Base-by-base conservation (phyloP, 1,140 invertebrate genomes). In the Centruroides vittatus region DNA sequence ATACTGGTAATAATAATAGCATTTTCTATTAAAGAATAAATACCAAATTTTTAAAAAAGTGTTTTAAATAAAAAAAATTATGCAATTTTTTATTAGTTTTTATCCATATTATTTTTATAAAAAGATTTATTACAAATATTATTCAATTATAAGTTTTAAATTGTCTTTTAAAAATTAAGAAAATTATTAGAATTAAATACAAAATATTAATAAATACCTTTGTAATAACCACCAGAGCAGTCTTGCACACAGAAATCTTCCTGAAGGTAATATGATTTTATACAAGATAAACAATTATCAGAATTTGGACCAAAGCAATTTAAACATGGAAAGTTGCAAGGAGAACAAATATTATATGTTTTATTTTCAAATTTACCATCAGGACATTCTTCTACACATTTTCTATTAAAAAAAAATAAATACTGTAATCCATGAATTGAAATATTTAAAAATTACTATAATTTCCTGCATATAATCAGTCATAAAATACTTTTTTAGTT, bases 181-280 rank as follows among this genome's bases (percentile, higher is more conserved):
- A 23, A 23, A 23, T 23, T 23, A 23, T 23, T 23, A 23, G 23
- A 23, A 23, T 23, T 23, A 23, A 23, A 23, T 23, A 23, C 23
- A 23, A 23, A 23, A 23, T 23, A 23, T 2, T 23, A 23, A 23
- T 23, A 23, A 55, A 6, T 47, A 68, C 66, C 66, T 60, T 73
- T 73, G 67, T 83, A 90, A 69, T 78, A 85, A 0, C 86, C 86
- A 55, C 80, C 78, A 57, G 82, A 82, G 71, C 87, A 90, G 57
- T 81, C 79, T 4, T 80, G 77, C 1, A 88, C 82, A 69, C 88
- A 91, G 52, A 77, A 76, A 60, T 73, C 71, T 49, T 80, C 79
- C 69, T 89, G 82, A 0, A 89, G 76, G 23, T 88, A 73, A 34
- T 82, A 70, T 4, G 83, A 79, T 36, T 76, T 75, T 3, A 78